These are phyloP conservation scores for Folsomia candida DNA, from an alignment of 2,888 invertebrate species.

Conservation along the genomic window DNA sequence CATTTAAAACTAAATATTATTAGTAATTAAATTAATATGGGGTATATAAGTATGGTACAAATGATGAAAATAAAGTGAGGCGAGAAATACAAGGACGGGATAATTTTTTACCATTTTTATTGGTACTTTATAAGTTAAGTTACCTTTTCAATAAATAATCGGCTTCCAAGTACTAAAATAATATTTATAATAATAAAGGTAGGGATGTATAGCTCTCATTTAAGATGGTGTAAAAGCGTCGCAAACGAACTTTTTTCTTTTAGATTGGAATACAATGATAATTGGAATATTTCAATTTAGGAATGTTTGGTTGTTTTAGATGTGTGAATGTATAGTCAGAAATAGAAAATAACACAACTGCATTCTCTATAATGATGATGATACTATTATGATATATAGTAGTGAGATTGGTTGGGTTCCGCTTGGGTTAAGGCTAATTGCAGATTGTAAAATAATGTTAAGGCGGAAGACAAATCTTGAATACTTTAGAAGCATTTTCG, in stretches of 20 bases:
- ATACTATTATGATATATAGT: too few species aligned
- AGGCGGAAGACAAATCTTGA: neutral
- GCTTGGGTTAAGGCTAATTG: too few species aligned
- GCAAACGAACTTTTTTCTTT: too few species aligned
- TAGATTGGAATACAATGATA: neutral
- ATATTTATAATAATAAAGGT: neutral
- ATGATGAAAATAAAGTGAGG: too few species aligned
- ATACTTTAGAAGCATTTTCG: neutral
- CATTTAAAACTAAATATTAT: too few species aligned
- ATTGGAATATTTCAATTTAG: neutral
- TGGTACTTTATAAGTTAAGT: slow-evolving; percentile 1
- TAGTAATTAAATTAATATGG: too few species aligned
- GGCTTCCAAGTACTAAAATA: neutral
- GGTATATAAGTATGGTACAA: too few species aligned
- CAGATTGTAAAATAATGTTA: neutral
- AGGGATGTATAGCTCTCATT: slow-evolving; percentile 7
- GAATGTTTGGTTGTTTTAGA: too few species aligned
- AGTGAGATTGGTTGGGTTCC: neutral
- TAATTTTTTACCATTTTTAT: slow-evolving; percentile 4
- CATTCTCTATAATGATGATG: too few species aligned
- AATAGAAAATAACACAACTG: too few species aligned
- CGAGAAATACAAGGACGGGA: too few species aligned
- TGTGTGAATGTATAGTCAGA: neutral
- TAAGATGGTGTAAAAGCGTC: neutral
- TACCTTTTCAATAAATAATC: slow-evolving; percentile 4